phyloP scores from a whole-genome alignment of 2,888 invertebrate genomes.

The Aphrophora alni region DNA sequence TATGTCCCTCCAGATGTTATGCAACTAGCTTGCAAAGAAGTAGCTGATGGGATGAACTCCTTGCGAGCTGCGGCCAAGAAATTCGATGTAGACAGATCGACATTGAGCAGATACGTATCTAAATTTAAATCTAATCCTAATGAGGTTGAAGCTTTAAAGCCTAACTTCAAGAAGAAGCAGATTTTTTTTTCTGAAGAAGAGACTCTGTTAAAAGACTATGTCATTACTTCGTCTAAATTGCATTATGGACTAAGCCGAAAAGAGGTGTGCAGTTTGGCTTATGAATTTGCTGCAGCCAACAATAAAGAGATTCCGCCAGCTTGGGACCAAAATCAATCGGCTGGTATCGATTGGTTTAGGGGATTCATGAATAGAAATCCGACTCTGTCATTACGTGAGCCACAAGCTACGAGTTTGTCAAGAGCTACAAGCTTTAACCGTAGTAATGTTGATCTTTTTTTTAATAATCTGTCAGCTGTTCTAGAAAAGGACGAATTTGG shows the following conservation, averaged over 20 bases:
- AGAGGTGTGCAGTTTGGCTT: slow-evolving; percentile 26
- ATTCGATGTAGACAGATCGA: slow-evolving; percentile 23
- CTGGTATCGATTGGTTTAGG: slow-evolving; percentile 20
- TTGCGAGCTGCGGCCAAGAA: slow-evolving; percentile 25
- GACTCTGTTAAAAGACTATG: slow-evolving; percentile 10
- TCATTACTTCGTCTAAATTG: slow-evolving; percentile 21
- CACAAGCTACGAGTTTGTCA: slow-evolving; percentile 31
- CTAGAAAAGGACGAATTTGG: slow-evolving; percentile 34
- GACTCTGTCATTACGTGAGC: slow-evolving; percentile 29
- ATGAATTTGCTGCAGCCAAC: slow-evolving; percentile 32
- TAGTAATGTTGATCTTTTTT: slow-evolving; percentile 30
- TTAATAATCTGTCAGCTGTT: slow-evolving; percentile 10
- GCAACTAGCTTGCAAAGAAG: slow-evolving; percentile 28
- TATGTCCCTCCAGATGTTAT: slow-evolving; percentile 19
- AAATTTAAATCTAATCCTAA: slow-evolving; percentile 1
- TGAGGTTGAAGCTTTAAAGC: neutral
- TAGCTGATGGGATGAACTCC: slow-evolving; percentile 20
- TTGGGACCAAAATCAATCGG: slow-evolving; percentile 15
- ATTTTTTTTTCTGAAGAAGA: slow-evolving; percentile 24
- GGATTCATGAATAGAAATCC: slow-evolving; percentile 31
- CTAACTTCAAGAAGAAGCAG: slow-evolving; percentile 20
- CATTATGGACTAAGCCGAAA: slow-evolving; percentile 20
- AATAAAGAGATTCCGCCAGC: slow-evolving; percentile 13
- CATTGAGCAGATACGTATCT: neutral
- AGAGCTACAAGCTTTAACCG: slow-evolving; percentile 35